Conservation (phyloP, 2,797 vertebrate genomes). For the Coranthus polyacanthus region DNA sequence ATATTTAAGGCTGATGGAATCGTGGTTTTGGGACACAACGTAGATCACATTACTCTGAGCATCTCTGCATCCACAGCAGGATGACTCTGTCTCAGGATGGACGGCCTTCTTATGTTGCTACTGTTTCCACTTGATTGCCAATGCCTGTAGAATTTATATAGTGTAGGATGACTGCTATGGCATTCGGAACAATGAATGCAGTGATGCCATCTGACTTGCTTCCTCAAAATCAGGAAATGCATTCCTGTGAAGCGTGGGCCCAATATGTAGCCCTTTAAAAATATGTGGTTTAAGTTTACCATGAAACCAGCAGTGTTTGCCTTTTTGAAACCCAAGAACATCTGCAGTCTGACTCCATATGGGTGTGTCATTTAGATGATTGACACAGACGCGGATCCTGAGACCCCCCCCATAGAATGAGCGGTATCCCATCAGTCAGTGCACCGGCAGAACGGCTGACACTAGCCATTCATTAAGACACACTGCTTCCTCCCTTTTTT, state of each 20-base stretch:
- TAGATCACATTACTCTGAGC: conserved; percentile 25
- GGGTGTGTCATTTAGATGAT: conserved; percentile 38
- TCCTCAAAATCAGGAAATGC: conserved; percentile 49
- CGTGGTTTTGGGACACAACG: neutral
- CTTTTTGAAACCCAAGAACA: conserved; percentile 54
- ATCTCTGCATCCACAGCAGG: too few species aligned
- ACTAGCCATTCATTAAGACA: neutral
- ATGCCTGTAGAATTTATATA: conserved; percentile 52
- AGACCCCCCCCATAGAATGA: too few species aligned
- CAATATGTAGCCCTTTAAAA: conserved; percentile 24
- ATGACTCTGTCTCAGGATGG: too few species aligned
- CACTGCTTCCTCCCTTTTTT: neutral
- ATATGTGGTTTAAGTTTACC: conserved; percentile 57
- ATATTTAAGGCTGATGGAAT: neutral
- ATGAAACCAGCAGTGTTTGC: conserved; percentile 29
- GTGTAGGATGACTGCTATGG: conserved; percentile 50
- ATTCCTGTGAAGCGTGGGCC: conserved; percentile 44
- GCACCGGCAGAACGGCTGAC: conserved; percentile 19
- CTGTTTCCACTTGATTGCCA: conserved; percentile 69
- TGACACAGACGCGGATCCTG: conserved; percentile 30
- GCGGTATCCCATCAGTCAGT: conserved; percentile 29
- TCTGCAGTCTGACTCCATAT: conserved; percentile 20
- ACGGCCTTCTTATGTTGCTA: conserved; percentile 46
- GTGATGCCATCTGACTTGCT: conserved; percentile 50
- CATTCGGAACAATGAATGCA: conserved; percentile 58